Base-by-base conservation (phyloP, 1,140 invertebrate species). In the Temnothorax longispinosus region DNA sequence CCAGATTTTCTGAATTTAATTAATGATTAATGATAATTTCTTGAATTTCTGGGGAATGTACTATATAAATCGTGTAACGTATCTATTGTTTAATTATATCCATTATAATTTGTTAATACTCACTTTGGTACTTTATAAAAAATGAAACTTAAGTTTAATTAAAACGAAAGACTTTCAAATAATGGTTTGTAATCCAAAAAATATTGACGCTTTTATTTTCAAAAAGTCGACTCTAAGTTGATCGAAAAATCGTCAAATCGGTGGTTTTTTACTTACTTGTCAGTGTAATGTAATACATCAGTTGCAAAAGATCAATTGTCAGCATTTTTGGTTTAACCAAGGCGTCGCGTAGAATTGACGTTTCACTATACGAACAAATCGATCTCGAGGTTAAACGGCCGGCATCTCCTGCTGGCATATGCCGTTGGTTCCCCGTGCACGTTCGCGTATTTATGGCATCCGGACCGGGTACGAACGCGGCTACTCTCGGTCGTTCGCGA, bases 311-410 rank as follows among this genome's bases (percentile, higher is more conserved):
- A 50, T 56, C 67, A 35, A 13, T 50, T 54, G 69, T 47, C 54
- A 56, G 56, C 32, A n/a, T 85, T 71, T 54, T 54, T 62, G 27
- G 8, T 11, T 65, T 62, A 52, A 21, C 18, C 11, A 6, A n/a
- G 13, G 18, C 44, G 35, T 54, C 69, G 54, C 54, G 65, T 69
- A 60, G 69, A 75, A 54, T 84, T 32, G 54, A 18, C 80, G 69
- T 75, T 84, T 32, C 52, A 21, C 38, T 65, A 74, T 65, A 74
- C 21, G 44, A 60, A 62, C 74, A 52, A 72, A 41, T 50, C 81
- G 87, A 88, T 88, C 77, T 32, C 27, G 54, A 27, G 38, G 76
- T 82, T 87, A 75, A 88, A 81, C 44, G 65, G 86, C 47, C 13
- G 78, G 18, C 80, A 84, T 84, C 74, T 54, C 65, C 56, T 74